phyloP scores from a whole-genome alignment of 2,113 vertebrate genomes.

The Phaetusa simplex region DNA sequence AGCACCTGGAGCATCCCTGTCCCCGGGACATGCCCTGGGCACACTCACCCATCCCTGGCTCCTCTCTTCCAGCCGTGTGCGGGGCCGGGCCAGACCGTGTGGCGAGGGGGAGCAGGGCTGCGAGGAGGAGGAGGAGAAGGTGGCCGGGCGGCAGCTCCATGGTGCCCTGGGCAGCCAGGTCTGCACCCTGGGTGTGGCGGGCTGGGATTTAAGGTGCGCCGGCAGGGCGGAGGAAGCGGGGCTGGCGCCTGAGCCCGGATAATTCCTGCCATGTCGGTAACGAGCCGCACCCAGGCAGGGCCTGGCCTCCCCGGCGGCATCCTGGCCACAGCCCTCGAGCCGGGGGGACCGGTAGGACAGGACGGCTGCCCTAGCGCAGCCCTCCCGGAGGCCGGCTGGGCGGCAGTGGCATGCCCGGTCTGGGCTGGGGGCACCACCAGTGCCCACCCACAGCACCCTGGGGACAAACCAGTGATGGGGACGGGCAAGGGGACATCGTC shows the following conservation, averaged over 20 bases:
- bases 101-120: not conserved
- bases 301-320: not conserved
- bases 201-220: slow-evolving; percentile 19
- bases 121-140: not conserved
- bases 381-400: not conserved
- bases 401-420: not conserved
- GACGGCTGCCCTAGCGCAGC: not conserved
- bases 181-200: not conserved
- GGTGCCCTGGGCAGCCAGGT: not conserved
- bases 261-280: slow-evolving; percentile 28
- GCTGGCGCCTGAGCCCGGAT: not conserved
- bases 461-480: not conserved
- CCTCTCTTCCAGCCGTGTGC: accelerated
- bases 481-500: accelerated
- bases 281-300: not conserved
- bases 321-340: not conserved
- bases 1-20: not conserved
- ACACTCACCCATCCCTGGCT: not conserved
- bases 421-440: not conserved
- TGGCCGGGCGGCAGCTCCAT: not conserved
- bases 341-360: slow-evolving; percentile 41
- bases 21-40: accelerated
- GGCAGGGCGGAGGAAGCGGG: not conserved
- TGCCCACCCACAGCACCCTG: accelerated
- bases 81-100: not conserved